A percentile compares a stretch with the other conserved stretches of the same genome.
These are phyloP conservation scores for Bovichtus variegatus DNA, from an alignment of 2,797 vertebrate species.

Conservation along the genomic window DNA sequence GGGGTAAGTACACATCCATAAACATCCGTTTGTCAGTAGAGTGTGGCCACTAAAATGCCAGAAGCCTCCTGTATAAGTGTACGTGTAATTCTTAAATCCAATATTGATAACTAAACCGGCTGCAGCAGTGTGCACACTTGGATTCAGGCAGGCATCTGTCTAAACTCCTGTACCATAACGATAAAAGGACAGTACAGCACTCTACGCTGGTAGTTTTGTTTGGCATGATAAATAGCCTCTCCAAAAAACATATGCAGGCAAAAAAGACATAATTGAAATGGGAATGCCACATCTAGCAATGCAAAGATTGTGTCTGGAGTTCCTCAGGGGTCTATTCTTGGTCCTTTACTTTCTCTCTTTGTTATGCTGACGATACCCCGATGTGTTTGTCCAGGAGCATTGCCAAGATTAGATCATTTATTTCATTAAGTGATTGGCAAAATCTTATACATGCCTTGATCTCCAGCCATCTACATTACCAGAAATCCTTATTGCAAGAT, in stretches of 20 bases:
- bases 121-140: background rate
- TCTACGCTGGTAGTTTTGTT: background rate
- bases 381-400: background rate
- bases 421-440: background rate
- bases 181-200: background rate
- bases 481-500: background rate
- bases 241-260: background rate
- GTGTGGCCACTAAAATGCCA: conserved; percentile 7
- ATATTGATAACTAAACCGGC: conserved; percentile 30
- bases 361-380: background rate
- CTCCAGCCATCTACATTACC: background rate
- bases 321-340: background rate
- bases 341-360: background rate
- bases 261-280: no score
- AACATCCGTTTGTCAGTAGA: conserved; percentile 28
- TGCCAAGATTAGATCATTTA: accelerated
- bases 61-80: background rate
- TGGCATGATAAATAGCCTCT: background rate
- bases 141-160: background rate
- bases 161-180: background rate
- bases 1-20: conserved; percentile 16
- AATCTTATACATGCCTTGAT: background rate
- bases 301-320: background rate
- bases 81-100: conserved; percentile 11
- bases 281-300: background rate